These are phyloP conservation scores for Macrochelys suwanniensis DNA, from an alignment of 2,797 vertebrate species.

Conservation along the genomic window DNA sequence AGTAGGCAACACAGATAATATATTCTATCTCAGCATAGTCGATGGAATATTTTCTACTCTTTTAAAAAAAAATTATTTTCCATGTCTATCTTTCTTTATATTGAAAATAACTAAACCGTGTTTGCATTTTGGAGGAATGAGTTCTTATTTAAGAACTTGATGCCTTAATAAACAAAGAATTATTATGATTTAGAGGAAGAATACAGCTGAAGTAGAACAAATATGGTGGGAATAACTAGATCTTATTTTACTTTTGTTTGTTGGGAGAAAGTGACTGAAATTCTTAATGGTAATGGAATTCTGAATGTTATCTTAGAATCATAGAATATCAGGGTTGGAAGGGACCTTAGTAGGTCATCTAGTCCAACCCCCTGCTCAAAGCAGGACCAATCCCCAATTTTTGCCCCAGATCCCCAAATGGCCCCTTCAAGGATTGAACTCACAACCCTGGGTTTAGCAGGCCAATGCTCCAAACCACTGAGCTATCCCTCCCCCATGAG, in stretches of 20 bases:
- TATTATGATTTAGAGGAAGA: conserved; percentile 70
- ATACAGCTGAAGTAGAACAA: conserved; percentile 50
- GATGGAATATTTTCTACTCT: conserved; percentile 32
- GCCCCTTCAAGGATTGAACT: no score
- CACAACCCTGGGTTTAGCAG: no score
- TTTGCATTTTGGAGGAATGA: conserved; percentile 66
- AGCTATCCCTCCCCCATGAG: no score
- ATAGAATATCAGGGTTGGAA: no score
- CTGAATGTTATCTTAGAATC: conserved; percentile 53
- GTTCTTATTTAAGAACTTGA: conserved; percentile 72
- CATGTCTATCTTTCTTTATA: conserved; percentile 24
- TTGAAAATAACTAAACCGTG: conserved; percentile 12
- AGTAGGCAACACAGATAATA: neutral
- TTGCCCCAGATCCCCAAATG: no score
- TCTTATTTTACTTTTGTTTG: conserved; percentile 62
- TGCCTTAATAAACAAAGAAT: conserved; percentile 64
- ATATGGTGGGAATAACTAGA: conserved; percentile 41
- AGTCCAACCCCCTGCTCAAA: no score
- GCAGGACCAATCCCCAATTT: no score
- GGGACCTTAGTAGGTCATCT: no score
- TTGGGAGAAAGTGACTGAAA: conserved; percentile 50
- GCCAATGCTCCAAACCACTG: no score
- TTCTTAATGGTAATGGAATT: conserved; percentile 44
- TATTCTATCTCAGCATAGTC: conserved; percentile 16
- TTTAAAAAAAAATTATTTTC: neutral